phyloP scores from a whole-genome alignment of 1,140 invertebrate genomes.

The Mya arenaria region DNA sequence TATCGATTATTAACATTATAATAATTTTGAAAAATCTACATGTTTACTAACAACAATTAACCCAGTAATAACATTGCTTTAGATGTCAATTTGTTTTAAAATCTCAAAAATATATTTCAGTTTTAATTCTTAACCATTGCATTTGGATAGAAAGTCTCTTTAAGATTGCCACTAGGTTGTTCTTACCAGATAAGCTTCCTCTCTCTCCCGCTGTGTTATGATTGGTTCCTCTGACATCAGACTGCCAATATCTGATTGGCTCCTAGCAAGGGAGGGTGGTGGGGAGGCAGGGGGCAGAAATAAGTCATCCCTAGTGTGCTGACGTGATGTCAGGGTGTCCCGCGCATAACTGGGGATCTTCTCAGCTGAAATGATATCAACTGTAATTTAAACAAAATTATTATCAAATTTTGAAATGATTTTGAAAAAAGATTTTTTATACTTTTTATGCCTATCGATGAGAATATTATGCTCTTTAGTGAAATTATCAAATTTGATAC shows the following conservation, averaged over 20 bases:
- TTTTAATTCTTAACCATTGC: no score
- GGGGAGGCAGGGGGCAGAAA: conserved; percentile 25
- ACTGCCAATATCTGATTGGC: conserved; percentile 54
- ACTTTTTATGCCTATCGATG: neutral
- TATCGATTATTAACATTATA: no score
- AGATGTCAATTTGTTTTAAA: no score
- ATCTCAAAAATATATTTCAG: no score
- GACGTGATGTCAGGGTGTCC: conserved; percentile 73
- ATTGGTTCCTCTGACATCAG: conserved; percentile 59
- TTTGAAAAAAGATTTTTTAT: neutral
- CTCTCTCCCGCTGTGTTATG: neutral
- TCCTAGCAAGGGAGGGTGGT: conserved; percentile 19
- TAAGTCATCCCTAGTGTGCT: conserved; percentile 62
- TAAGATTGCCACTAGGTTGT: no score
- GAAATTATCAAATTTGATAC: neutral
- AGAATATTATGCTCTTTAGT: neutral
- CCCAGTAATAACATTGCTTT: no score
- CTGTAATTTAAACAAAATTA: no score
- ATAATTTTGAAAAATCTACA: no score
- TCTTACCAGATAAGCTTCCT: no score
- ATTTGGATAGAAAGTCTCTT: no score
- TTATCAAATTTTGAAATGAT: neutral
- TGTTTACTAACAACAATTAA: no score
- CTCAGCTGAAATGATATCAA: conserved; percentile 47
- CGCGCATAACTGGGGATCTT: conserved; percentile 73